Conservation (phyloP, 2,888 invertebrate genomes). For the Trachelus troglodyta region DNA sequence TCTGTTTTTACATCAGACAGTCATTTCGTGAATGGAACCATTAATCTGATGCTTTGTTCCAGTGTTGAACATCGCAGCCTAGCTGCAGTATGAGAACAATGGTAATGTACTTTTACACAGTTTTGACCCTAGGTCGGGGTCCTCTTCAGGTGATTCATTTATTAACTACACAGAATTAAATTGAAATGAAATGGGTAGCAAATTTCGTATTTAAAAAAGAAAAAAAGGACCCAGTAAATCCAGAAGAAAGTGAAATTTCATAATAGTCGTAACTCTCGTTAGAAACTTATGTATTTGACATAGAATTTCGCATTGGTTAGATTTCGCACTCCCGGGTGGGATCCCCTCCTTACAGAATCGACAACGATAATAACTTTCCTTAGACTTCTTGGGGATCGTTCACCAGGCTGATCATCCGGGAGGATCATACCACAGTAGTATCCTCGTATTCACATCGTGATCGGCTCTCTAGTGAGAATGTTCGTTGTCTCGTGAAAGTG, state of each 20-base stretch:
- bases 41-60: background rate
- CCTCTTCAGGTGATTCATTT: background rate
- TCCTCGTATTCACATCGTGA: conserved; percentile 10
- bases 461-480: background rate
- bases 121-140: background rate
- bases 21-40: background rate
- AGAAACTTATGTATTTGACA: background rate
- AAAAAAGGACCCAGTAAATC: background rate
- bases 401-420: conserved; percentile 34
- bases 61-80: background rate
- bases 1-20: background rate
- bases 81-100: background rate
- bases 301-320: background rate
- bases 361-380: conserved; percentile 49
- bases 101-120: background rate
- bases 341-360: conserved; percentile 34
- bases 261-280: background rate
- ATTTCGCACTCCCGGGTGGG: background rate
- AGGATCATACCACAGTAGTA: conserved; percentile 21
- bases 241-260: background rate
- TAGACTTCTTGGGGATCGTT: conserved; percentile 31
- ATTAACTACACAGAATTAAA: background rate
- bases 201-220: background rate
- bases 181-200: background rate
- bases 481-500: conserved; percentile 3